These are phyloP conservation scores for Pseudorhiza aurosa DNA, from an alignment of 30 jellyfish, hydroid and myxozoan species.

Conservation along the genomic window DNA sequence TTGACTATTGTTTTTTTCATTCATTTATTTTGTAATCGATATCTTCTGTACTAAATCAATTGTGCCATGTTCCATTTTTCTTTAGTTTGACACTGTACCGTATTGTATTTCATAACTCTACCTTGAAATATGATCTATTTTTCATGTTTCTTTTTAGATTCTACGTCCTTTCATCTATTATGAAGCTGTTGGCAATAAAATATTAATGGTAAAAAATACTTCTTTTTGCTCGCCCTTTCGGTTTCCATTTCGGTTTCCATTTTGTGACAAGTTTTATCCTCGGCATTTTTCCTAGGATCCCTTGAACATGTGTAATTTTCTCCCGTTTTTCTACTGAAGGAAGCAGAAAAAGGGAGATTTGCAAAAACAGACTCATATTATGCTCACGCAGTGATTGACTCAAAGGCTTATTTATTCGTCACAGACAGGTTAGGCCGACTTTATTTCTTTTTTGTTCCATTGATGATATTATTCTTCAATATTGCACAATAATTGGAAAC, in stretches of 20 bases:
- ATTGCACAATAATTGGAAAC: too few relatives aligned
- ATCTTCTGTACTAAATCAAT: too few relatives aligned
- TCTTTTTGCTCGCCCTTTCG: neutral
- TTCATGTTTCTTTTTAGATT: slow-evolving; percentile 2
- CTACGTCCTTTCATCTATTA: slow-evolving; percentile 5
- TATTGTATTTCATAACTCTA: too few relatives aligned
- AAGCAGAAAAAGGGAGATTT: slow-evolving; percentile 86
- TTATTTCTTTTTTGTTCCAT: neutral
- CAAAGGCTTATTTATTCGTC: slow-evolving; percentile 59
- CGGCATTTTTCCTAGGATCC: neutral
- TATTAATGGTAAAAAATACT: slow-evolving; percentile 56
- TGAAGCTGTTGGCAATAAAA: slow-evolving; percentile 20
- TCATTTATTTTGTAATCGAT: too few relatives aligned
- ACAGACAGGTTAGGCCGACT: slow-evolving; percentile 76
- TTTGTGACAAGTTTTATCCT: neutral
- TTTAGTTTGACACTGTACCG: too few relatives aligned
- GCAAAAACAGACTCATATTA: slow-evolving; percentile 77
- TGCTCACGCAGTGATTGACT: slow-evolving; percentile 81
- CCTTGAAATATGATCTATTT: too few relatives aligned
- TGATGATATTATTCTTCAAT: too few relatives aligned
- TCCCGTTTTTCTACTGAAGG: slow-evolving; percentile 41
- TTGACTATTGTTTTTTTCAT: too few relatives aligned
- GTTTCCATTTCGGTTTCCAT: neutral
- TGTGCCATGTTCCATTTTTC: too few relatives aligned
- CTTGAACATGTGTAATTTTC: neutral